Evolutionary conservation across 1,140 invertebrate genomes (phyloP).

Genomic region (Hylaeus anthracinus): DNA sequence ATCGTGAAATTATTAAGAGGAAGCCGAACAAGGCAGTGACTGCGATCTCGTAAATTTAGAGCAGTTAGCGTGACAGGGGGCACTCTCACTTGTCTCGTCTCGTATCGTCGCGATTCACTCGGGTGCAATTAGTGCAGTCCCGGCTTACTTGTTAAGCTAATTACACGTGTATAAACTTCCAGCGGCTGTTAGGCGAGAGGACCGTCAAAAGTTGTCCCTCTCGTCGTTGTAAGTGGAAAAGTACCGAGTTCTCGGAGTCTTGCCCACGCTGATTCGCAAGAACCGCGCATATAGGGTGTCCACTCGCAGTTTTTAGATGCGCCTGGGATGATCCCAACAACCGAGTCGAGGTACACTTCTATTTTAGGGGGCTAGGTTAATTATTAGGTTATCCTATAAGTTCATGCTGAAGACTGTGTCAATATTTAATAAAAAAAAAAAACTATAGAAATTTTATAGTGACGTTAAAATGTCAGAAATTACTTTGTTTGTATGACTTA

Average conservation of each 20-base stretch:
- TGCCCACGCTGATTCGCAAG: background rate
- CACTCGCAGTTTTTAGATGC: too few species aligned
- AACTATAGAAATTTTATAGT: too few species aligned
- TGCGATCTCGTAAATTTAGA: background rate
- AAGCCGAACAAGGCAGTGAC: background rate
- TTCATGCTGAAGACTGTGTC: too few species aligned
- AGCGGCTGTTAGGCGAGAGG: conserved; percentile 22
- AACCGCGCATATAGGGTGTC: too few species aligned
- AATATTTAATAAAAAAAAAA: too few species aligned
- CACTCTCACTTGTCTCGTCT: background rate
- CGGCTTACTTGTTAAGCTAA: conserved; percentile 54
- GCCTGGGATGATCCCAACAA: too few species aligned
- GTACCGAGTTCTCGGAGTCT: background rate
- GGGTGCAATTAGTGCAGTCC: conserved; percentile 52
- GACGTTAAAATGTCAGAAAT: too few species aligned
- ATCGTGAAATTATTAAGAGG: conserved; percentile 13
- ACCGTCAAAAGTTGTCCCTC: conserved; percentile 53
- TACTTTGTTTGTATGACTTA: too few species aligned
- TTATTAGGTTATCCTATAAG: too few species aligned
- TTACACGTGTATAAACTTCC: conserved; percentile 57
- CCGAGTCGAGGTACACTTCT: too few species aligned
- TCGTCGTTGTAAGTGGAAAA: conserved; percentile 29
- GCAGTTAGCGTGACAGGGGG: conserved; percentile 21
- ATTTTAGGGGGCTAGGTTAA: too few species aligned
- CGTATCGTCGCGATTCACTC: conserved; percentile 34